Evolutionary conservation across 2,113 vertebrate species (phyloP), one percentile per base, ranked within the genome.

Genomic region (Lepus americanus): DNA sequence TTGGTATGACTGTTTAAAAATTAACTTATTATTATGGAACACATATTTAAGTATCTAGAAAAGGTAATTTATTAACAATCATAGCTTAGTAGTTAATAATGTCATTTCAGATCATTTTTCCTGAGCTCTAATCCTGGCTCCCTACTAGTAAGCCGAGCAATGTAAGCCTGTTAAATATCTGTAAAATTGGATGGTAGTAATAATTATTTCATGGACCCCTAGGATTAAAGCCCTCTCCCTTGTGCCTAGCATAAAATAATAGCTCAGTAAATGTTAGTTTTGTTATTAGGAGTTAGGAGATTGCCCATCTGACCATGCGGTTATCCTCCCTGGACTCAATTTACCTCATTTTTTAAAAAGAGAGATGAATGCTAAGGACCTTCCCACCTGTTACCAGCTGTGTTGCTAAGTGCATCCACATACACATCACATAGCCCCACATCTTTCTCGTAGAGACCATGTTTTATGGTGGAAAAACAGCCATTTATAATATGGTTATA

Each of bases 381-480:
- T 20, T 59, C 76, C 39, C 19, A 33, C 8, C 27, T 89, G 29
- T 51, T 59, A 72, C 25, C 22, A 53, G n/a, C 59, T 85, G 25
- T 91, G 19, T 73, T 93, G n/a, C 59, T 85, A 67, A 33, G 31
- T 36, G 3, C 20, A 76, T 49, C 64, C 3, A 25, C 20, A 20
- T 33, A 53, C 31, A n/a, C 29, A 10, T 39, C 53, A 82, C 22
- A 61, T 4, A 53, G 29, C 22, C 20, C 73, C 39, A 74, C 11
- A 44, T 27, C 25, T 84, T 44, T 27, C 25, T 84, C 36, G 2
- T 49, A 81, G 53, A 29, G 25, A 19, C 29, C 23, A 14, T 63
- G 55, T 63, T 85, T 96, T 93, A 74, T 90, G 55, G 31, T 36
- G 23, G 33, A 87, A 51, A 93, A 83, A 79, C 19, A 44, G n/a